Evolutionary conservation across 2,797 vertebrate species (phyloP).

Genomic region (Gila robusta): DNA sequence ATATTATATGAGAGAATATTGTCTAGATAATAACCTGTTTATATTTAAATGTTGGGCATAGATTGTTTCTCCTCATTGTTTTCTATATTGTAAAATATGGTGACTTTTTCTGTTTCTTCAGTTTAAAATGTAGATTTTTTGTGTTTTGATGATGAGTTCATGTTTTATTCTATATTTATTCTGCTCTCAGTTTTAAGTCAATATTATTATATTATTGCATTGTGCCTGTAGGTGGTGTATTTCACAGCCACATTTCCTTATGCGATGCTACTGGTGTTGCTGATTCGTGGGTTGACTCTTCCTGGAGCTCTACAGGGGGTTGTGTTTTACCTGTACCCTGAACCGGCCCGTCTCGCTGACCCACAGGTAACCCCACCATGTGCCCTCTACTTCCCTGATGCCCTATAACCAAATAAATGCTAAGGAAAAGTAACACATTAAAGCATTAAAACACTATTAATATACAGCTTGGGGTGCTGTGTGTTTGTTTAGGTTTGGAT

Average conservation of each 20-base stretch:
- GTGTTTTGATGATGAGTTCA: no score
- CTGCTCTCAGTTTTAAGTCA: not conserved
- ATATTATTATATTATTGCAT: not conserved
- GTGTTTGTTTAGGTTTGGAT: constrained; percentile 62
- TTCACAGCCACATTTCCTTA: constrained; percentile 82
- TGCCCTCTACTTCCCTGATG: not conserved
- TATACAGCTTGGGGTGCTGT: not conserved
- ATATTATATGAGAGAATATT: constrained; percentile 73
- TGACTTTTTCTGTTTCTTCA: not conserved
- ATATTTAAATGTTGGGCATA: constrained; percentile 69
- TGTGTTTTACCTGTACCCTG: constrained; percentile 77
- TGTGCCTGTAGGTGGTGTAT: constrained; percentile 76
- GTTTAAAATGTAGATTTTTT: no score
- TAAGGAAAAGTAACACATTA: not conserved
- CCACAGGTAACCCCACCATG: constrained; percentile 70
- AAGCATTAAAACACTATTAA: not conserved
- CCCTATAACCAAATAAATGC: not conserved
- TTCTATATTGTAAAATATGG: constrained; percentile 47
- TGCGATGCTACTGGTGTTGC: constrained; percentile 72
- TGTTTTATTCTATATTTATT: not conserved
- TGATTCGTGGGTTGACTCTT: constrained; percentile 67
- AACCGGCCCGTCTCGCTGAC: constrained; percentile 72
- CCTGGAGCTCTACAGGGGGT: constrained; percentile 79
- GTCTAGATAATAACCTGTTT: constrained; percentile 62
- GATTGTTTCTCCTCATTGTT: constrained; percentile 74